Evolutionary conservation across 2,797 vertebrate genomes (phyloP), one percentile per base, ranked within the genome.

Genomic region (Anguilla obscura): DNA sequence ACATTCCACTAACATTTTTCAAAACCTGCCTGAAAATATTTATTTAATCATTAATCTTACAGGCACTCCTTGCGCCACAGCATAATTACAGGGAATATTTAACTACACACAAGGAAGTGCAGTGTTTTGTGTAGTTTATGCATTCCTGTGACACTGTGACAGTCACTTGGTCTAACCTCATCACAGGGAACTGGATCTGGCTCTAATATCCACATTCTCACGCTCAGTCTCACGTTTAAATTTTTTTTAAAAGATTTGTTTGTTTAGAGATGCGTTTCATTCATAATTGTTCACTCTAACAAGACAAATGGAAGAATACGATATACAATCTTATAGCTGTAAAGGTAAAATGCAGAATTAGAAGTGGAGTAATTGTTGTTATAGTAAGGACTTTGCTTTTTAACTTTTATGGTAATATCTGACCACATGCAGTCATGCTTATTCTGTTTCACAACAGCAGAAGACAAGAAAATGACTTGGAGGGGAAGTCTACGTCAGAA

Each of bases 131-230:
- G 50, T n/a, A 52, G 27, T 52, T 24, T 54, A 10, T 9, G 33
- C 7, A 84, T 33, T 9, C 18, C 33, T 58, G 33, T 10, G 54
- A 40, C 83, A 85, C n/a, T 21, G 84, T 85, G 84, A 85, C 16
- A 63, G 33, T 85, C 84, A 40, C 56, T 85, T 85, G 84, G 10
- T 85, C 18, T 85, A 36, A 36, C 56, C 30, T 85, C 30, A 56
- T 33, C 30, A 85, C 36, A 27, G 24, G 48, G 48, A 85, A 85
- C 24, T 33, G 50, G 40, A 54, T 56, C 16, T 27, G n/a, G 8
- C 12, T 27, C 1, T 27, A 24, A 27, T 82, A 50, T 21, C 45
- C 45, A 82, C 45, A 45, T 82, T 82, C 79, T 8, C 45, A 2
- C 0, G 71, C 45, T 21, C 36, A 82, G n/a, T 45, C 40, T 33